A percentile compares a stretch with the other conserved stretches of the same genome.
Evolutionary conservation across 2,113 vertebrate species (phyloP).

Genomic region (Ifrita kowaldi): DNA sequence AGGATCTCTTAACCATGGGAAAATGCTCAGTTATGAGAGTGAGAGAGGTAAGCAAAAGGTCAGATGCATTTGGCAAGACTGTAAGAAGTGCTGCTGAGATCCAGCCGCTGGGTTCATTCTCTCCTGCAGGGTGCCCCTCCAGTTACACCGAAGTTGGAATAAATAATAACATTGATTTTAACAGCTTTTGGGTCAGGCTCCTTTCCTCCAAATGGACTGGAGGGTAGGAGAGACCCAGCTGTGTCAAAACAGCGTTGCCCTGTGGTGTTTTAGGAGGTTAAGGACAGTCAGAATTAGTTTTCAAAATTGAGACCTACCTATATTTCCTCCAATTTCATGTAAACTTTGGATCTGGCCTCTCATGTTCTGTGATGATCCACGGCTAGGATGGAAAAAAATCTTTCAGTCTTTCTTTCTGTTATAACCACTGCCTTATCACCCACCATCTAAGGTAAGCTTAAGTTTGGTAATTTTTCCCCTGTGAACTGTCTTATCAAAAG

Average conservation of each 20-base stretch:
- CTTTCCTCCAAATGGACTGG: neutral
- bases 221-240: neutral
- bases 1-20: neutral
- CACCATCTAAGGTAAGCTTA: neutral
- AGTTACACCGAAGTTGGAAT: neutral
- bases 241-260: neutral
- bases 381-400: conserved; percentile 44
- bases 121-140: neutral
- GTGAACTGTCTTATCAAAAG: neutral
- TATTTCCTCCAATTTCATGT: conserved; percentile 89
- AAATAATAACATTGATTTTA: neutral
- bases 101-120: neutral
- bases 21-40: neutral
- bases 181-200: neutral
- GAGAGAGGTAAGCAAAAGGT: neutral
- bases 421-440: neutral
- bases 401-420: neutral
- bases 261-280: neutral
- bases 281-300: neutral
- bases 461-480: neutral
- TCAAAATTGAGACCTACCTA: conserved; percentile 72
- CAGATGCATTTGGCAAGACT: neutral
- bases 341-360: conserved; percentile 79
- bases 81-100: neutral
- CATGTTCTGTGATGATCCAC: conserved; percentile 47